These are phyloP conservation scores for Ictalurus punctatus DNA, from an alignment of 2,113 vertebrate genomes.

Conservation along the genomic window DNA sequence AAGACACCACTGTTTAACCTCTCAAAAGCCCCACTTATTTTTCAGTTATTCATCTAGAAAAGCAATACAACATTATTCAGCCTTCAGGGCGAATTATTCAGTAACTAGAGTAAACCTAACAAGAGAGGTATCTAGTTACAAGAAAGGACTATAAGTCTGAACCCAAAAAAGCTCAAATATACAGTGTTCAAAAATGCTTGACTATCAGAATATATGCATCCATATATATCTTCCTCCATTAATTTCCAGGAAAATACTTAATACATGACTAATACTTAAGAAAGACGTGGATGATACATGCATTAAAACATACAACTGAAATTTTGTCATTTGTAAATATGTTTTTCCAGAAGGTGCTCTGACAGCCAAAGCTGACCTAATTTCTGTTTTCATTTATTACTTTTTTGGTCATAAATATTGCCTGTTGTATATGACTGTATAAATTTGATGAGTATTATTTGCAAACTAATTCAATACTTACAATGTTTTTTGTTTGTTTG, in stretches of 20 bases:
- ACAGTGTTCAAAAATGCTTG: background rate
- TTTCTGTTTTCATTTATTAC: background rate
- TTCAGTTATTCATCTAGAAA: background rate
- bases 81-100: background rate
- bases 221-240: background rate
- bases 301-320: background rate
- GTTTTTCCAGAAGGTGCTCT: background rate
- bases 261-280: conserved; percentile 3
- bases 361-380: conserved; percentile 2
- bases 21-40: background rate
- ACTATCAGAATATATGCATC: background rate
- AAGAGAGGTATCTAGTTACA: background rate
- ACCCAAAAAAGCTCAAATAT: background rate
- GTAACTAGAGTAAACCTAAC: background rate
- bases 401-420: background rate
- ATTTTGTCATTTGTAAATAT: background rate
- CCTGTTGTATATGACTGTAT: conserved; percentile 21
- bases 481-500: background rate
- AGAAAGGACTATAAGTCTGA: too few relatives aligned
- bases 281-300: background rate
- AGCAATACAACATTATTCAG: background rate
- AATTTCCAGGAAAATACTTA: background rate
- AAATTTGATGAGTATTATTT: conserved; percentile 16
- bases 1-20: background rate
- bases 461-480: conserved; percentile 20